phyloP scores from a whole-genome alignment of 2,113 vertebrate genomes.

The Protobothrops mucrosquamatus region DNA sequence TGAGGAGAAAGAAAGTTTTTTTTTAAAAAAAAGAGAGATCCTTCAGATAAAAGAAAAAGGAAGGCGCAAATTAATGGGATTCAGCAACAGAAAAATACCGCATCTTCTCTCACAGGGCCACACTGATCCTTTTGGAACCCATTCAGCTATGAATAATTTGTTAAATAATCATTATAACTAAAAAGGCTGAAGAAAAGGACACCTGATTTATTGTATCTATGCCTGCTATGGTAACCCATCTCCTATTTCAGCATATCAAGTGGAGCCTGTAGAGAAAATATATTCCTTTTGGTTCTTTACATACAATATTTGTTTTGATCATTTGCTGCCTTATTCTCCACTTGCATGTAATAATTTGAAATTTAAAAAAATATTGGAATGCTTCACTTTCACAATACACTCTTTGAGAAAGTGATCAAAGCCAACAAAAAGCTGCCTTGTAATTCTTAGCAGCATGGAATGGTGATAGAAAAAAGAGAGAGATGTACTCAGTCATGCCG shows the following conservation, averaged over 20 bases:
- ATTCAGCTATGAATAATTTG: background rate
- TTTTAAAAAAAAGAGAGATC: background rate
- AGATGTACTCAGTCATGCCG: background rate
- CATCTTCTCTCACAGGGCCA: background rate
- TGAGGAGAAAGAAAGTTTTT: background rate
- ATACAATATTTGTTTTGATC: constrained; percentile 3
- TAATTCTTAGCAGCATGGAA: background rate
- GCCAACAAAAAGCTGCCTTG: background rate
- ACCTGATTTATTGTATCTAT: background rate
- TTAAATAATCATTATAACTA: constrained; percentile 4
- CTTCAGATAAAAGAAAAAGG: background rate
- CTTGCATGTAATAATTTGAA: background rate
- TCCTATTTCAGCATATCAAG: background rate
- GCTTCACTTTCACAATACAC: background rate
- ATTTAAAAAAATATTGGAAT: background rate
- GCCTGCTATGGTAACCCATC: background rate
- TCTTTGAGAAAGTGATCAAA: background rate
- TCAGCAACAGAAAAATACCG: background rate
- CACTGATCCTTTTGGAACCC: background rate
- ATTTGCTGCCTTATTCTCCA: background rate
- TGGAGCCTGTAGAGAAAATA: background rate
- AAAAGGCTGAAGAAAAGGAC: background rate
- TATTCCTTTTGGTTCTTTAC: background rate
- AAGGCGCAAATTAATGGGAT: background rate
- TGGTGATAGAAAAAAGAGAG: background rate